phyloP scores from a whole-genome alignment of 23 tunicate genomes.

The Clavelina lepadiformis region DNA sequence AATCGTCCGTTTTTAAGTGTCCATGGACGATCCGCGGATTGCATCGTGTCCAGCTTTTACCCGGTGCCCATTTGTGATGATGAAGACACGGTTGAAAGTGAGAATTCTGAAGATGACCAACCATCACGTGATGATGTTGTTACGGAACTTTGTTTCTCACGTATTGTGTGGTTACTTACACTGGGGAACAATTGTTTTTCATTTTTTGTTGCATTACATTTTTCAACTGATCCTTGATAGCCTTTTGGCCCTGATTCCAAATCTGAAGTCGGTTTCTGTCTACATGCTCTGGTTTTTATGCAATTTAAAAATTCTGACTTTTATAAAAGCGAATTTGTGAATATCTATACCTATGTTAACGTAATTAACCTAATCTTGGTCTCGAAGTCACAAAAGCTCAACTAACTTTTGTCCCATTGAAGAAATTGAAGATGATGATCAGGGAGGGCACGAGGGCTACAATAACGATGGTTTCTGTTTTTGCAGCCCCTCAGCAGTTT shows the following conservation, averaged over 20 bases:
- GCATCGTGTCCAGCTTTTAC: too few species aligned
- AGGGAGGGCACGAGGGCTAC: too few species aligned
- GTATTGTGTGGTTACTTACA: too few species aligned
- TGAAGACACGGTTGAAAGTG: too few species aligned
- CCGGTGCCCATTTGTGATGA: too few species aligned
- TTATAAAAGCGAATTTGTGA: constrained; percentile 2
- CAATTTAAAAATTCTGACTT: constrained; percentile 17
- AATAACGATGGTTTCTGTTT: too few species aligned
- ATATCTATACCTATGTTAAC: constrained; percentile 3
- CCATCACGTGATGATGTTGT: too few species aligned
- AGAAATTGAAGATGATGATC: not conserved
- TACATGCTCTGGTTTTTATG: constrained; percentile 5
- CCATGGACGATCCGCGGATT: too few species aligned
- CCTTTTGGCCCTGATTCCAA: constrained; percentile 1
- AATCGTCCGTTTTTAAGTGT: too few species aligned
- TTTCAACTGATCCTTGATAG: not conserved
- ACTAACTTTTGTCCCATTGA: constrained; percentile 10
- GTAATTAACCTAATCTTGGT: constrained; percentile 12
- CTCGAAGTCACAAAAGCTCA: constrained; percentile 23
- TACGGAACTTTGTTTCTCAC: too few species aligned
- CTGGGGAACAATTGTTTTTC: not conserved
- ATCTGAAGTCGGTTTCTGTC: constrained; percentile 17
- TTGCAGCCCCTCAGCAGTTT: constrained; percentile 4
- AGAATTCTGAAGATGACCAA: too few species aligned
- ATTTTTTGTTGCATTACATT: too few species aligned